Base-by-base conservation (phyloP, 2,797 vertebrate genomes). In the Picus viridis region DNA sequence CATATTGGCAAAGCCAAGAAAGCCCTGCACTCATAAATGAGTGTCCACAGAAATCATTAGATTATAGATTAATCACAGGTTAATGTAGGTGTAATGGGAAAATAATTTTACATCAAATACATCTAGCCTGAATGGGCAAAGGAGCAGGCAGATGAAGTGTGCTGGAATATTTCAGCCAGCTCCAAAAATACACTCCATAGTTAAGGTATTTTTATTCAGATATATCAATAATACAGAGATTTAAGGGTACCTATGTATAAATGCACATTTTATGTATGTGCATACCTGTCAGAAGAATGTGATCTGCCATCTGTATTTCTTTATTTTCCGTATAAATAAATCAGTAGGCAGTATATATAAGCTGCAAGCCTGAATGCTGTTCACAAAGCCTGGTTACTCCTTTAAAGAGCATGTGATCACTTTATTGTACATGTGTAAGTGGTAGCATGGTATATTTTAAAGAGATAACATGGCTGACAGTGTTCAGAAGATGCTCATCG, bases 401-500 rank as follows among this genome's bases (percentile, higher is more conserved):
- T 89, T 84, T 15, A 88, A 90, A 80, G 80, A 88, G 49, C 27
- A 49, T 67, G 32, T 57, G 12, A 75, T 70, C 30, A 58, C 39
- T 91, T 93, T n/a, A 43, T 74, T 53, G 69, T 24, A 70, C 41
- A 62, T 80, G 22, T 77, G n/a, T 93, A 85, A 88, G 67, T 74
- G 69, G 82, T 54, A 95, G 84, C 69, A n/a, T 83, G 30, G 45
- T 64, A 89, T 69, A 73, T 88, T 90, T 92, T 82, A 69, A 92
- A 85, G 84, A 89, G 68, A 90, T 80, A 64, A 90, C 89, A 63
- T 54, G 89, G 47, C 59, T 93, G 82, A 91, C 75, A 65, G 41
- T 70, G 65, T 78, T 92, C n/a, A 39, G 22, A 56, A 74, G 58
- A 88, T 32, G 80, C 94, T 80, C n/a, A 87, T 86, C 86, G 82